Evolutionary conservation across 2,113 vertebrate species (phyloP).

Genomic region (Machaerirhynchus nigripectus): DNA sequence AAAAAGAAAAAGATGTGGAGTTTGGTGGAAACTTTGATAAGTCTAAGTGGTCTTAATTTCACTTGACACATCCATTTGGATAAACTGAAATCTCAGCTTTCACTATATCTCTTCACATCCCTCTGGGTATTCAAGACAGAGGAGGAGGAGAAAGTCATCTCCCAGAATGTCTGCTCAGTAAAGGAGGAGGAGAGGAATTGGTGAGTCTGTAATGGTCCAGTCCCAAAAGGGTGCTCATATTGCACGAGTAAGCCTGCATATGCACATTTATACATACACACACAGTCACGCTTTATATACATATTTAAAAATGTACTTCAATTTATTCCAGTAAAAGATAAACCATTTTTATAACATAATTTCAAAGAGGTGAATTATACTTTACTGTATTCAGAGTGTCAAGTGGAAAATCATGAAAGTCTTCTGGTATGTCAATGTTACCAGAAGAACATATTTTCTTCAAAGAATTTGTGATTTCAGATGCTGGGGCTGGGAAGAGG

Average conservation of each 20-base stretch:
- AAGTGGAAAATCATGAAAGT: not conserved
- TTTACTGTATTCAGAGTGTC: not conserved
- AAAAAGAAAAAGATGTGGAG: not conserved
- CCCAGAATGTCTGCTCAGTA: not conserved
- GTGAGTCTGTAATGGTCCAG: not conserved
- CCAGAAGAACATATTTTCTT: not conserved
- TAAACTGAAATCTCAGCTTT: not conserved
- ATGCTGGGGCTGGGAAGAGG: not conserved
- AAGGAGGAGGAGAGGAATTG: not conserved
- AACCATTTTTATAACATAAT: not conserved
- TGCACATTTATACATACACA: no score
- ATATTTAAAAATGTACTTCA: not conserved
- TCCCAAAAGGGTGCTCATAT: not conserved
- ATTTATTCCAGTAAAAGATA: not conserved
- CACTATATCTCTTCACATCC: not conserved
- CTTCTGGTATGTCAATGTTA: fast-evolving
- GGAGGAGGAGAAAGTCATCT: not conserved
- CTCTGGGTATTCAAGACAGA: not conserved
- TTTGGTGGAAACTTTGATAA: not conserved
- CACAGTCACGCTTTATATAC: not conserved
- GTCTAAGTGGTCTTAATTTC: not conserved
- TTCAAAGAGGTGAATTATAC: not conserved
- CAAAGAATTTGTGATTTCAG: not conserved
- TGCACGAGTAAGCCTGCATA: not conserved
- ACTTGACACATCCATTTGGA: not conserved